Conservation (phyloP, 2,797 vertebrate genomes). For the Notolepis coatsorum region DNA sequence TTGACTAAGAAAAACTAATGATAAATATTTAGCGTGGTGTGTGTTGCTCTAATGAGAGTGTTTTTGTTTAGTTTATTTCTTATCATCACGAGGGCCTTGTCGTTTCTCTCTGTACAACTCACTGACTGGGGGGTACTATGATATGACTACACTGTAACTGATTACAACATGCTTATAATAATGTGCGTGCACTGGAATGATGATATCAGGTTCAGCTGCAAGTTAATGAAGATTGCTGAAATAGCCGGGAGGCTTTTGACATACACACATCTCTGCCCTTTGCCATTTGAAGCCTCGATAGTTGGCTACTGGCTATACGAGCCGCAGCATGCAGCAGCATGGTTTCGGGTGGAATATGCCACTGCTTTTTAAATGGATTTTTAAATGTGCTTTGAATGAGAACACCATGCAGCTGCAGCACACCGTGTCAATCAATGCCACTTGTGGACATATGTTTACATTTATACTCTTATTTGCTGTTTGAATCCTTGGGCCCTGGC, state of each 20-base stretch:
- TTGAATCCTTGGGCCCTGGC: background rate
- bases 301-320: background rate
- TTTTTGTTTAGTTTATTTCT: constrained; percentile 40
- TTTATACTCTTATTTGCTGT: constrained; percentile 19
- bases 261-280: constrained; percentile 47
- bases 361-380: constrained; percentile 54
- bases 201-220: constrained; percentile 20
- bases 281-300: constrained; percentile 23
- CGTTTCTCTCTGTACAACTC: constrained; percentile 48
- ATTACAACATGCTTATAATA: background rate
- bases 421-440: constrained; percentile 60
- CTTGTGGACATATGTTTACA: constrained; percentile 56
- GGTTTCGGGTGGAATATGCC: constrained; percentile 36
- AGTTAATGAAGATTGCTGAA: constrained; percentile 61
- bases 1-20: constrained; percentile 36
- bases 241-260: constrained; percentile 64
- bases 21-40: constrained; percentile 41
- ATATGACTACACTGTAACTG: background rate
- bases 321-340: constrained; percentile 15
- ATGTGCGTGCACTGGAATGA: background rate
- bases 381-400: constrained; percentile 50
- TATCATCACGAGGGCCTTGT: constrained; percentile 34
- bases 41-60: constrained; percentile 40
- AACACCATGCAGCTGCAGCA: constrained; percentile 67
- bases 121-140: constrained; percentile 4